A percentile compares a stretch with the other conserved stretches of the same genome.
phyloP scores from a whole-genome alignment of 2,113 vertebrate genomes.

The Pelecanus crispus region DNA sequence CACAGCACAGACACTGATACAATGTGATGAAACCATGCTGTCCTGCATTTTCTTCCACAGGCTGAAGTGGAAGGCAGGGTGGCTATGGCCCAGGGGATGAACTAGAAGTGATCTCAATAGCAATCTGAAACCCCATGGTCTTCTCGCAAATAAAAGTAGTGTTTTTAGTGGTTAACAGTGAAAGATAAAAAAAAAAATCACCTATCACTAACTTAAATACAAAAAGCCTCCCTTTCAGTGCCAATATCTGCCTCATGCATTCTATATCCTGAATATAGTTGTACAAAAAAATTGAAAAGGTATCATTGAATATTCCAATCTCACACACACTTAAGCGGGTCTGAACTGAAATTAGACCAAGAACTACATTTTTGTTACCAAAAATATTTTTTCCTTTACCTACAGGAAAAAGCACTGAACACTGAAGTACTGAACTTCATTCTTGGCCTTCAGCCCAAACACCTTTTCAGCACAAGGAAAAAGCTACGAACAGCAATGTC shows the following conservation, averaged over 20 bases:
- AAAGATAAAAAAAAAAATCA: not conserved
- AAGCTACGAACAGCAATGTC: not conserved
- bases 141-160: not conserved
- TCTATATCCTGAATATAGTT: not conserved
- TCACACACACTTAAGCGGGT: not conserved
- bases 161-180: not conserved
- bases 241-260: not conserved
- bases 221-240: not conserved
- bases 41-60: not conserved
- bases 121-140: not conserved
- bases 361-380: not conserved
- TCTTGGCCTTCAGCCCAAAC: not conserved
- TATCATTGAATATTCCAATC: not conserved
- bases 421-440: not conserved
- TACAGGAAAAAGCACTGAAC: not conserved
- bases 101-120: not conserved
- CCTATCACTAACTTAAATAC: not conserved
- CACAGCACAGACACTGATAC: not conserved
- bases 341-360: not conserved
- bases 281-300: not conserved
- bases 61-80: not conserved
- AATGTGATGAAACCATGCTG: not conserved
- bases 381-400: not conserved
- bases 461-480: not conserved
- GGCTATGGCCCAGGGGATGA: not conserved